phyloP scores from a whole-genome alignment of 2,113 vertebrate genomes.

The Podarcis raffonei region DNA sequence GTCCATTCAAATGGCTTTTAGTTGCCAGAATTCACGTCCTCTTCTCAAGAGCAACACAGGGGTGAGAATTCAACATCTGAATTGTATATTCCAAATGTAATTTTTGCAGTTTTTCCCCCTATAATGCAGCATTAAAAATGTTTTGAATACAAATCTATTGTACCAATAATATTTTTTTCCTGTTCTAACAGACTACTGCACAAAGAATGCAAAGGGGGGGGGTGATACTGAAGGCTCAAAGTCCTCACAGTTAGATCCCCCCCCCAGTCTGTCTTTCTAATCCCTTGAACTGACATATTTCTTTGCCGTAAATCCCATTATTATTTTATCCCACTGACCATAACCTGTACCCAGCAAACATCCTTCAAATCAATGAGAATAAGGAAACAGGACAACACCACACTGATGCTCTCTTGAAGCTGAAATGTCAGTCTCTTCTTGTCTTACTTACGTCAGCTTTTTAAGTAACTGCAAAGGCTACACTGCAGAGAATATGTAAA shows the following conservation, averaged over 20 bases:
- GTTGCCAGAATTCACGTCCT: not conserved
- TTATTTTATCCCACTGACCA: not conserved
- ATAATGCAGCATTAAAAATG: not conserved
- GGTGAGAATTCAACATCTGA: not conserved
- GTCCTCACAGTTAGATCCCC: not conserved
- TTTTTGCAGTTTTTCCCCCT: not conserved
- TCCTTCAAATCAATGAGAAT: not conserved
- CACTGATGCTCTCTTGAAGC: not conserved
- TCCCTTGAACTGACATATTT: not conserved
- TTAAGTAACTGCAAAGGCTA: not conserved
- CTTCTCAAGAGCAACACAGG: not conserved
- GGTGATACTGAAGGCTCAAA: not conserved
- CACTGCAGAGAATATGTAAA: constrained; percentile 5
- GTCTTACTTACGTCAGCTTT: not conserved
- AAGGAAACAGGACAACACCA: not conserved
- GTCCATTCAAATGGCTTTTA: not conserved
- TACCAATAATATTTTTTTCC: not conserved
- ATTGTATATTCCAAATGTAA: not conserved
- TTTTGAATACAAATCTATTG: not conserved
- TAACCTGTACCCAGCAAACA: not conserved
- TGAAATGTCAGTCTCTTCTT: not conserved
- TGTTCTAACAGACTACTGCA: not conserved
- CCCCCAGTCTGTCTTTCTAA: not conserved
- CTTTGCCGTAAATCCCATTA: not conserved
- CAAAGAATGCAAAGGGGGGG: not conserved